phyloP scores from a whole-genome alignment of 2,888 invertebrate species.

The Drosophila kanekoi region DNA sequence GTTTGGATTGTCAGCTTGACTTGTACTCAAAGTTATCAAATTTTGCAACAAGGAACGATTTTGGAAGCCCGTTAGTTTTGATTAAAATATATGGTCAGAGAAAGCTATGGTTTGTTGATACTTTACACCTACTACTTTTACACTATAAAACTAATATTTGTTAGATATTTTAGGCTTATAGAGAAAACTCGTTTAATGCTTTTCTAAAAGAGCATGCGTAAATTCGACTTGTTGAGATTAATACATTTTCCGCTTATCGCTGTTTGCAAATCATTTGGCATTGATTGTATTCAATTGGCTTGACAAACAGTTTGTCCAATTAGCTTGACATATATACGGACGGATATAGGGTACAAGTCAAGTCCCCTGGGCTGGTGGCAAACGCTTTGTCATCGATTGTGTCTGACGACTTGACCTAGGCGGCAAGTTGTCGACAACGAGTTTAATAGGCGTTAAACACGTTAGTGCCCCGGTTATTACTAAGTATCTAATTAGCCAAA shows the following conservation, averaged over 20 bases:
- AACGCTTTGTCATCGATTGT: conserved; percentile 39
- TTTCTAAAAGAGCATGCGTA: conserved; percentile 12
- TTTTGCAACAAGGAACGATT: too few relatives aligned
- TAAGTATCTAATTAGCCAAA: conserved; percentile 58
- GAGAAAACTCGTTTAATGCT: too few relatives aligned
- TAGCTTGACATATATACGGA: conserved; percentile 50
- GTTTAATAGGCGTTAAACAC: conserved; percentile 63
- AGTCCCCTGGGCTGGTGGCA: conserved; percentile 27
- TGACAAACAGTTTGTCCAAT: conserved; percentile 51
- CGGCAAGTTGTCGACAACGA: conserved; percentile 22
- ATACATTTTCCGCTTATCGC: conserved; percentile 34
- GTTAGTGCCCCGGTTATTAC: conserved; percentile 38
- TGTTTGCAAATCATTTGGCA: conserved; percentile 72
- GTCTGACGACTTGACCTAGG: conserved; percentile 48
- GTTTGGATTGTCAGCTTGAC: background rate
- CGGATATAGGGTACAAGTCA: conserved; percentile 27
- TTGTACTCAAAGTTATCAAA: too few relatives aligned
- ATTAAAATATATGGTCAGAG: too few relatives aligned
- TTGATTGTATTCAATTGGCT: conserved; percentile 62
- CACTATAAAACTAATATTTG: too few relatives aligned
- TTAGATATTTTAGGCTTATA: too few relatives aligned
- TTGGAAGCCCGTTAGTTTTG: too few relatives aligned
- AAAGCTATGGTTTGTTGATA: too few relatives aligned
- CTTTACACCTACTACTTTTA: too few relatives aligned
- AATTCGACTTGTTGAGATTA: background rate